These are phyloP conservation scores for Acridotheres tristis DNA, from an alignment of 2,797 vertebrate genomes.

Conservation along the genomic window DNA sequence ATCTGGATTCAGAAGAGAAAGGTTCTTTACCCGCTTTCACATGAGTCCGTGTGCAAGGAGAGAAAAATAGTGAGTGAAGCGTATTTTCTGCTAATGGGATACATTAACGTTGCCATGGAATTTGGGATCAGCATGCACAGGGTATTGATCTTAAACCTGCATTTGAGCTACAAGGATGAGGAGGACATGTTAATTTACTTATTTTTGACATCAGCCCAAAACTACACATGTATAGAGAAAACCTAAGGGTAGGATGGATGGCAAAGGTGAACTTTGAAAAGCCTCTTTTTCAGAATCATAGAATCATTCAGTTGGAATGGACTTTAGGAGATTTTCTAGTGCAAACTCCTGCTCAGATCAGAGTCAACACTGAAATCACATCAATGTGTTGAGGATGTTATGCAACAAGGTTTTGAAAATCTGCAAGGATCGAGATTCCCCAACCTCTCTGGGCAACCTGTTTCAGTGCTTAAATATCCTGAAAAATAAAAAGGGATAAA, in stretches of 20 bases:
- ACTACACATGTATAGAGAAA: not conserved
- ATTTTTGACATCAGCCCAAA: not conserved
- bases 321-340: not conserved
- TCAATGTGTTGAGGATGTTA: not conserved
- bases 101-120: not conserved
- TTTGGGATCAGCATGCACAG: not conserved
- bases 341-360: not conserved
- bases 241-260: not conserved
- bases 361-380: not conserved
- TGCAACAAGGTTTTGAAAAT: not conserved
- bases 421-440: not conserved
- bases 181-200: not conserved
- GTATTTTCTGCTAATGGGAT: conserved; percentile 1
- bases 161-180: not conserved
- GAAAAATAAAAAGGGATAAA: not conserved
- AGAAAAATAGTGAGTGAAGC: not conserved
- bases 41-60: not conserved
- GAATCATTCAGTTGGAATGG: not conserved
- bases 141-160: not conserved
- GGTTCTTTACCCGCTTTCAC: not conserved
- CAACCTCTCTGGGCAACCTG: not conserved
- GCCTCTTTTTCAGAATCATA: not conserved
- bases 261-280: not conserved
- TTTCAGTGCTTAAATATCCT: not conserved
- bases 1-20: not conserved